Base-by-base conservation (phyloP, 2,113 vertebrate genomes). In the Heterochromis multidens region DNA sequence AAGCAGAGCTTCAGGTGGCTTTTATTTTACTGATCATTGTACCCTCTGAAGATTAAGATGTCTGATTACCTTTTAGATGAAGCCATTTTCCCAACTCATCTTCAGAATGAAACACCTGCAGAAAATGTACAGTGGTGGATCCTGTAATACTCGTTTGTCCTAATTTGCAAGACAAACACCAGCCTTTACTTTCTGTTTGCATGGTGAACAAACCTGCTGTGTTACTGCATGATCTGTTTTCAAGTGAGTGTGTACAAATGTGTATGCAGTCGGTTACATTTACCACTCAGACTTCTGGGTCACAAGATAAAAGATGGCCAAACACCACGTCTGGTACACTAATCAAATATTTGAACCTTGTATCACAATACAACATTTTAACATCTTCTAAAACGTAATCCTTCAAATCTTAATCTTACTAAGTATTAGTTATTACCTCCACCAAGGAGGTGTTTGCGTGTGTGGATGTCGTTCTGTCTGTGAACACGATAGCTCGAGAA, bases 261-360 rank as follows among this genome's bases (percentile, higher is more conserved):
- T 25, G 23, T 5, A 35, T 0, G 0, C 2, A 17, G 8, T 19
- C 1, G 0, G 67, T 25, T 72, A 17, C 40, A 49, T 29, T 49
- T 21, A 10, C 29, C 25, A 21, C 1, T 0, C 17, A 72, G 25
- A 72, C 5, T 17, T 17, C 1, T 52, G 1, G 63, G 37, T 43
- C 13, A 43, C 2, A 17, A 23, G 10, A 43, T 46, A 46, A 49
- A 13, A 29, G 16, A n/a, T n/a, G n/a, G n/a, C n/a, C n/a, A n/a
- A n/a, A n/a, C n/a, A n/a, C n/a, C n/a, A n/a, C n/a, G n/a, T n/a
- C n/a, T 40, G 35, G 23, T 40, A 33, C 62, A 23, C n/a, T 65
- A 4, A 40, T 65, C 21, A 37, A 37, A 23, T 25, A 16, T 9
- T 40, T 65, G 33, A 40, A 40, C 62, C 3, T 16, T 21, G 8